Evolutionary conservation across 2,888 invertebrate species (phyloP), one percentile per base, ranked within the genome.

Genomic region (Orchesellides sinensis): DNA sequence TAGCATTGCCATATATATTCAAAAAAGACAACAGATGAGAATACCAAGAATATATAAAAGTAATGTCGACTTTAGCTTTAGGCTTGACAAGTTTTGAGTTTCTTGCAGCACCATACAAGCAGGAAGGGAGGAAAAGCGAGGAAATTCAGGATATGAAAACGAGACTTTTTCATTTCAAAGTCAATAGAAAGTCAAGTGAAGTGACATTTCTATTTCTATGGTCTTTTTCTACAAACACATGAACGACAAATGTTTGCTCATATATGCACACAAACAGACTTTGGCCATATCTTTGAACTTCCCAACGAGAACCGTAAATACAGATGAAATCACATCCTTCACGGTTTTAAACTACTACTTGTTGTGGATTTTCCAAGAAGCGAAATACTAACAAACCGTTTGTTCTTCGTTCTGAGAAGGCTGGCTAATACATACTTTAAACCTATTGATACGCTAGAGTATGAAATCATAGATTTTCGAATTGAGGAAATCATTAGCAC

Each of bases 131-230:
- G 8, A 49, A 61, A 35, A 75, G 23, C 17, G 35, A 61, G 61
- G 32, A 61, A 61, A 61, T 27, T 61, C 61, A 32, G 32, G 29
- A 29, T 61, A 61, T 17, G 61, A 54, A 45, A 79, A 78, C 40
- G 40, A 70, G 52, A 70, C 78, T 78, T 78, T 78, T 79, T 79
- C 79, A 79, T 70, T 70, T 79, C 70, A 79, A 65, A 79, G 70
- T 78, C 69, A 78, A 78, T 78, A 29, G 70, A 69, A 79, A 79
- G 79, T 79, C 79, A 79, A 72, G 65, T 70, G 2, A 63, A 63
- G 61, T 80, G 79, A 80, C 79, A 72, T 72, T 80, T 80, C 65
- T 72, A 65, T 66, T 65, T 25, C 35, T 80, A 32, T 72, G 72
- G 66, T 80, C 79, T 80, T 70, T 78, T 52, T 35, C 65, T 21